These are phyloP conservation scores for Lipotes vexillifer DNA, from an alignment of 2,113 vertebrate genomes.

Conservation along the genomic window DNA sequence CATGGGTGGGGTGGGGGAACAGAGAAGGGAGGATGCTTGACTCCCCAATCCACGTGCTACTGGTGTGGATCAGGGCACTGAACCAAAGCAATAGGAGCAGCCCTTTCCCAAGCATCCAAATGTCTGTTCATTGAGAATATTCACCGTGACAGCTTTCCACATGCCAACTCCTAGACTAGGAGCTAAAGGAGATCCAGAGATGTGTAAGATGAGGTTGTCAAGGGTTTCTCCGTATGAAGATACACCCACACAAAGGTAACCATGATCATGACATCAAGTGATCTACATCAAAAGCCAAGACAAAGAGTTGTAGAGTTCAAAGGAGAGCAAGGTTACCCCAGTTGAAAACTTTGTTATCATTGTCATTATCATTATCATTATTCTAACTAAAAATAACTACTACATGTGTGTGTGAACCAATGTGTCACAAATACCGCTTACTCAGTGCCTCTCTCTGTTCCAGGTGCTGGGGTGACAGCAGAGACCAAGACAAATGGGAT, in stretches of 20 bases:
- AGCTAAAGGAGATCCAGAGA: background rate
- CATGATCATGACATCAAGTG: fast-evolving
- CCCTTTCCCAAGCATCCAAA: background rate
- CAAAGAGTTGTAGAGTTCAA: background rate
- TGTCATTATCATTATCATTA: background rate
- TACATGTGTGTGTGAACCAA: background rate
- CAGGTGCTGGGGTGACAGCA: background rate
- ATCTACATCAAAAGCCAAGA: background rate
- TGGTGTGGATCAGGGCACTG: fast-evolving
- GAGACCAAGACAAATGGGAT: background rate
- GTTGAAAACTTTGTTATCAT: background rate
- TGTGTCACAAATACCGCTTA: background rate
- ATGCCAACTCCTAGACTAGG: background rate
- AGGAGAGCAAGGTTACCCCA: background rate
- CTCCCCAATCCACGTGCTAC: background rate
- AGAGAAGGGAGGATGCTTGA: background rate
- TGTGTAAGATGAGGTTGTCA: background rate
- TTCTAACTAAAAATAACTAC: background rate
- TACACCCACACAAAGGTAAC: background rate
- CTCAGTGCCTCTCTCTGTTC: background rate
- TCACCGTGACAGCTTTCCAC: background rate
- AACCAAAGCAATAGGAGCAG: background rate
- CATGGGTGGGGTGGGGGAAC: fast-evolving
- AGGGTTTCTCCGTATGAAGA: background rate
- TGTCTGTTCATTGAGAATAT: background rate